Evolutionary conservation across 37 sponge, comb jelly and placozoan genomes (phyloP).

Genomic region (Diacarnus erythraeanus): DNA sequence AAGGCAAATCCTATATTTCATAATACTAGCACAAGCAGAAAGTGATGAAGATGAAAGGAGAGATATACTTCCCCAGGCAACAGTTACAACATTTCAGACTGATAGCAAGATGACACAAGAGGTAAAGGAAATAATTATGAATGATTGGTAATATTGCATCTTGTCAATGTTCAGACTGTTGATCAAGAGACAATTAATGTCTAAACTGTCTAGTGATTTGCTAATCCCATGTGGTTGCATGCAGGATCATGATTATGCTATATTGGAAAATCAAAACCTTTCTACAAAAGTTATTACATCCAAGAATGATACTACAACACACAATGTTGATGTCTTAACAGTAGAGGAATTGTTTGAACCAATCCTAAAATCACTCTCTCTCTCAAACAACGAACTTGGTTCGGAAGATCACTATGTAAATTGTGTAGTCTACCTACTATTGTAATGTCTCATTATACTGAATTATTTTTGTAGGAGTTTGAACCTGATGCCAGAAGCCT

Average conservation of each 20-base stretch:
- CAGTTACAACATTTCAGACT: neutral
- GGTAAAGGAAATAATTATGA: neutral
- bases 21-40: neutral
- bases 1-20: too few species aligned
- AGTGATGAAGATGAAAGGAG: neutral
- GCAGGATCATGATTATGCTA: neutral
- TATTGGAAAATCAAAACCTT: neutral
- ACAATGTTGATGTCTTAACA: too few species aligned
- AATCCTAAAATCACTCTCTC: neutral
- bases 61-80: neutral
- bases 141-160: too few species aligned
- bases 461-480: too few species aligned
- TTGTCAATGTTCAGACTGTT: neutral
- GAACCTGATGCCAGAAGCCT: too few species aligned
- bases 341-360: neutral
- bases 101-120: neutral
- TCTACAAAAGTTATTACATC: too few species aligned
- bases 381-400: neutral
- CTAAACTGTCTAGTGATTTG: neutral
- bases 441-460: too few species aligned
- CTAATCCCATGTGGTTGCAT: neutral
- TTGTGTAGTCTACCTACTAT: too few species aligned
- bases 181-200: neutral
- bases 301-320: too few species aligned
- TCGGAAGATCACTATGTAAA: too few species aligned